These are phyloP conservation scores for Uropetala carovei DNA, from an alignment of 2,888 invertebrate species.

Conservation along the genomic window DNA sequence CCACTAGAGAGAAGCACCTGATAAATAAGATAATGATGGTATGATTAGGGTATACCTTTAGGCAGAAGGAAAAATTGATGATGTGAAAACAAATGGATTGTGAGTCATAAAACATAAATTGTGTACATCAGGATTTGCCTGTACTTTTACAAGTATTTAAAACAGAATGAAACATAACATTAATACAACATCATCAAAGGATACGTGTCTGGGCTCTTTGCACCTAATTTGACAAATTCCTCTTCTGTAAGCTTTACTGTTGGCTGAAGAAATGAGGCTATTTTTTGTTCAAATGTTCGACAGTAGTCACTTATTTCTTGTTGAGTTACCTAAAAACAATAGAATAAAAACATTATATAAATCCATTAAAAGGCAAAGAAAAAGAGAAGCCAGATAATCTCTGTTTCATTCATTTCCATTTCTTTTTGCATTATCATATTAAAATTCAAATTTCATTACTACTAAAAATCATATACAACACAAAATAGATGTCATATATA, in stretches of 20 bases:
- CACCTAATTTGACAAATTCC: conserved; percentile 89
- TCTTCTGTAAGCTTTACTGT: conserved; percentile 82
- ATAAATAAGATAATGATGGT: too few relatives aligned
- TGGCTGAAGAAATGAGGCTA: conserved; percentile 91
- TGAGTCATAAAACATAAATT: too few relatives aligned
- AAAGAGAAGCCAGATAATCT: background rate
- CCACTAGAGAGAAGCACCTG: too few relatives aligned
- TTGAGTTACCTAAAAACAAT: conserved; percentile 79
- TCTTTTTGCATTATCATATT: too few relatives aligned
- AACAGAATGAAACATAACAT: background rate
- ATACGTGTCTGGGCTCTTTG: conserved; percentile 83
- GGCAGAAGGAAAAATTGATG: too few relatives aligned
- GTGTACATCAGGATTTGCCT: too few relatives aligned
- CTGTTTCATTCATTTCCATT: too few relatives aligned
- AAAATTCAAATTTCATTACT: too few relatives aligned
- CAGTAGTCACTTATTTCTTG: conserved; percentile 86
- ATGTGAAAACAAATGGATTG: too few relatives aligned
- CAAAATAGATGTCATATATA: background rate
- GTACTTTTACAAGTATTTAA: too few relatives aligned
- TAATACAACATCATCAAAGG: conserved; percentile 70
- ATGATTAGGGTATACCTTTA: too few relatives aligned
- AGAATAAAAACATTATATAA: background rate
- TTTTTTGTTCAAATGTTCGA: conserved; percentile 91
- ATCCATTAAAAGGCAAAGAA: background rate
- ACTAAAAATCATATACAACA: background rate